These are phyloP conservation scores for Pemphredon lugubris DNA, from an alignment of 2,888 invertebrate genomes.

Conservation along the genomic window DNA sequence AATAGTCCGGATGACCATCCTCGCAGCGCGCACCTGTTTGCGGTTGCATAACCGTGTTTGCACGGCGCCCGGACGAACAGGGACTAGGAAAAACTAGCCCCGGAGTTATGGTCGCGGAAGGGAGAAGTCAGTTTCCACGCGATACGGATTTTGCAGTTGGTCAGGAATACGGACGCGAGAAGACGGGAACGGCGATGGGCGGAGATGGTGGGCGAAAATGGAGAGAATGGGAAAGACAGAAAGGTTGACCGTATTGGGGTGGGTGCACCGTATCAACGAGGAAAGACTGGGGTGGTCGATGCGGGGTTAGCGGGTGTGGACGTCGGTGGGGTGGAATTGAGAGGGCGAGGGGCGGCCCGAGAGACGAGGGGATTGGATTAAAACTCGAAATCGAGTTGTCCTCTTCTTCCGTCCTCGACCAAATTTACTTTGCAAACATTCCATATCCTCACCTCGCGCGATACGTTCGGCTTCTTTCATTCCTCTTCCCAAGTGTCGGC, in stretches of 20 bases:
- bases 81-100: conserved; percentile 1
- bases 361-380: conserved; percentile 51
- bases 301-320: conserved; percentile 14
- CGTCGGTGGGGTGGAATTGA: too few species aligned
- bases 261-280: conserved; percentile 38
- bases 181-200: neutral
- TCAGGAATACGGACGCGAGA: conserved; percentile 20
- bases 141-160: too few species aligned
- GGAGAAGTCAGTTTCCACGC: too few species aligned
- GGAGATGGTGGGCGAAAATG: conserved; percentile 1
- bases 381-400: conserved; percentile 63
- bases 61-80: conserved; percentile 1
- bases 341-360: conserved; percentile 2
- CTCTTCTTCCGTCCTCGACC: neutral
- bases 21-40: neutral
- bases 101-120: neutral
- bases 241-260: conserved; percentile 17
- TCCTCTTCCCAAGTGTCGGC: neutral
- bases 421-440: conserved; percentile 3
- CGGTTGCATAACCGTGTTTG: neutral
- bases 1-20: neutral
- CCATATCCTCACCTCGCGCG: neutral
- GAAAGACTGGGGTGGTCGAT: conserved; percentile 10
- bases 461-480: too few species aligned
- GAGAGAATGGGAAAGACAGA: conserved; percentile 25